Percentiles rank a stretch among this genome's conserved stretches.
phyloP scores from a whole-genome alignment of 1,140 invertebrate species.

The Fopius arisanus region DNA sequence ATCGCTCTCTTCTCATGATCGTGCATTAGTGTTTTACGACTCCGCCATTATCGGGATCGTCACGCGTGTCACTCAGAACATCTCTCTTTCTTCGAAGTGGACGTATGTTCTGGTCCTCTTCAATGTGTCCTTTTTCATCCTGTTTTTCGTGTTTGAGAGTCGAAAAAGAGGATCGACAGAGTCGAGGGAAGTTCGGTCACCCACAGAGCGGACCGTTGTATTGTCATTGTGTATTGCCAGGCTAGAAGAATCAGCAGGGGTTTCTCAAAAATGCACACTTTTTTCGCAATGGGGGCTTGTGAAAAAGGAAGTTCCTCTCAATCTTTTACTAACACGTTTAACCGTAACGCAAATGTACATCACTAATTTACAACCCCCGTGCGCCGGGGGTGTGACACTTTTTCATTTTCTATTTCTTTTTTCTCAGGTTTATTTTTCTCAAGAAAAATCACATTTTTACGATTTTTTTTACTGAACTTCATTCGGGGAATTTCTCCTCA shows the following conservation, averaged over 20 bases:
- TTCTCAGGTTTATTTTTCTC: neutral
- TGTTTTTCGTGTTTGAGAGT: neutral
- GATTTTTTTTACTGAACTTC: neutral
- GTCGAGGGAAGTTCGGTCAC: conserved; percentile 34
- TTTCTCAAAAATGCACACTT: conserved; percentile 14
- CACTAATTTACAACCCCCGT: conserved; percentile 45
- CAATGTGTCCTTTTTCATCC: conserved; percentile 3
- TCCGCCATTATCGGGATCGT: conserved; percentile 50
- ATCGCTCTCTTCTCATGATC: conserved; percentile 50
- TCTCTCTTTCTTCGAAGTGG: conserved; percentile 22
- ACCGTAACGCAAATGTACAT: conserved; percentile 52
- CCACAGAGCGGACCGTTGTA: conserved; percentile 28
- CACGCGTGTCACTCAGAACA: conserved; percentile 50
- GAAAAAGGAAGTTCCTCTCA: neutral
- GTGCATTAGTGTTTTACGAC: conserved; percentile 61
- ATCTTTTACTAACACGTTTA: conserved; percentile 25
- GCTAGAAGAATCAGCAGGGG: neutral
- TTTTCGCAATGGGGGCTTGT: conserved; percentile 17
- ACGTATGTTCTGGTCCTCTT: neutral
- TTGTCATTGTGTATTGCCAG: neutral
- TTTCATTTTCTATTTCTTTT: no score
- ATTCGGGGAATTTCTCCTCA: neutral
- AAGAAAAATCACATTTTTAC: neutral
- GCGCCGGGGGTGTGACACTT: conserved; percentile 25
- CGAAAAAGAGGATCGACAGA: neutral